Evolutionary conservation across 2,797 vertebrate genomes (phyloP).

Genomic region (Crenichthys baileyi): DNA sequence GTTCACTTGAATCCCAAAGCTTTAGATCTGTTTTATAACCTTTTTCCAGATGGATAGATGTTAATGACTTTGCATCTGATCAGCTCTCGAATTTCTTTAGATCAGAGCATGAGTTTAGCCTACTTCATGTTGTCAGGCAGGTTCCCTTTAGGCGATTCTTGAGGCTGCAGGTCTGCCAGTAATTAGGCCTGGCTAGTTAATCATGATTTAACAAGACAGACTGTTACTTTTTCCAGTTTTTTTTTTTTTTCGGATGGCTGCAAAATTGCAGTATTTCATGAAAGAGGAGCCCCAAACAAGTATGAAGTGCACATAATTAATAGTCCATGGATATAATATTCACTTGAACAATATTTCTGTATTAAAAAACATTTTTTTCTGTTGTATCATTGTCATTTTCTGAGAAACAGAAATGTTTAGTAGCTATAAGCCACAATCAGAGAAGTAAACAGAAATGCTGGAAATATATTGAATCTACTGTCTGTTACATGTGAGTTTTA

Average conservation of each 20-base stretch:
- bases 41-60: too few species aligned
- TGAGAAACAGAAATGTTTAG: background rate
- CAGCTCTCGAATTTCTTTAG: too few species aligned
- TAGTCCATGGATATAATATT: background rate
- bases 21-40: too few species aligned
- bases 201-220: background rate
- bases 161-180: too few species aligned
- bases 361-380: background rate
- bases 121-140: background rate
- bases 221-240: background rate
- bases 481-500: background rate
- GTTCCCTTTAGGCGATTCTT: too few species aligned
- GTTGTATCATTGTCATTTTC: background rate
- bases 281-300: background rate
- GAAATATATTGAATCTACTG: background rate
- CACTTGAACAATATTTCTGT: background rate
- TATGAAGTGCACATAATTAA: background rate
- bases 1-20: too few species aligned
- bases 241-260: background rate
- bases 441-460: background rate
- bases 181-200: background rate
- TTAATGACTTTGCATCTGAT: background rate
- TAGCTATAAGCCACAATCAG: background rate
- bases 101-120: background rate
- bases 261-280: background rate